phyloP scores from a whole-genome alignment of 2,797 vertebrate genomes.

The Mareca penelope region DNA sequence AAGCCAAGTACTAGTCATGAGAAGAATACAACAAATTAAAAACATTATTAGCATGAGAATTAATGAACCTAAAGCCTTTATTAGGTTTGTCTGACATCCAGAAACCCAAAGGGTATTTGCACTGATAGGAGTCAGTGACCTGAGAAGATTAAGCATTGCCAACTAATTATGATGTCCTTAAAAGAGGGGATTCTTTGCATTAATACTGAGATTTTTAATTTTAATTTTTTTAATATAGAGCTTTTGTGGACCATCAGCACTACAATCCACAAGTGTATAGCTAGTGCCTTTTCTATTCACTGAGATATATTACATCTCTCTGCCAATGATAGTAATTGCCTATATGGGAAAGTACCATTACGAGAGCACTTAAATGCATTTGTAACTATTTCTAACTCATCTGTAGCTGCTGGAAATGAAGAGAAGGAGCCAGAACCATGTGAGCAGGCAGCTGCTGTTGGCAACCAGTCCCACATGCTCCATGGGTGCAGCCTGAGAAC shows the following conservation, averaged over 20 bases:
- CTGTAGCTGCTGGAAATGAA: slow-evolving; percentile 20
- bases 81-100: background rate
- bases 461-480: background rate
- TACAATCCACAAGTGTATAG: background rate
- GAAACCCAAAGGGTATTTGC: slow-evolving; percentile 34
- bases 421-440: slow-evolving; percentile 35
- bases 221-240: background rate
- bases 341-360: slow-evolving; percentile 10
- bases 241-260: background rate
- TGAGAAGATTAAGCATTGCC: slow-evolving; percentile 32
- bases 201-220: background rate
- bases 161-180: slow-evolving; percentile 37
- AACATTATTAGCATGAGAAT: slow-evolving; percentile 27
- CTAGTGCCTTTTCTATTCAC: background rate
- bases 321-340: background rate
- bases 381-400: slow-evolving; percentile 53
- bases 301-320: background rate
- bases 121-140: slow-evolving; percentile 2
- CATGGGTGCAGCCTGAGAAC: slow-evolving; percentile 12
- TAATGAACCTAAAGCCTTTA: slow-evolving; percentile 17
- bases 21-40: slow-evolving; percentile 34
- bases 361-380: slow-evolving; percentile 19
- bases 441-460: slow-evolving; percentile 54
- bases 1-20: slow-evolving; percentile 15
- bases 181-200: background rate